Conservation (phyloP, 2,888 invertebrate species). For the Pyrgus malvae region DNA sequence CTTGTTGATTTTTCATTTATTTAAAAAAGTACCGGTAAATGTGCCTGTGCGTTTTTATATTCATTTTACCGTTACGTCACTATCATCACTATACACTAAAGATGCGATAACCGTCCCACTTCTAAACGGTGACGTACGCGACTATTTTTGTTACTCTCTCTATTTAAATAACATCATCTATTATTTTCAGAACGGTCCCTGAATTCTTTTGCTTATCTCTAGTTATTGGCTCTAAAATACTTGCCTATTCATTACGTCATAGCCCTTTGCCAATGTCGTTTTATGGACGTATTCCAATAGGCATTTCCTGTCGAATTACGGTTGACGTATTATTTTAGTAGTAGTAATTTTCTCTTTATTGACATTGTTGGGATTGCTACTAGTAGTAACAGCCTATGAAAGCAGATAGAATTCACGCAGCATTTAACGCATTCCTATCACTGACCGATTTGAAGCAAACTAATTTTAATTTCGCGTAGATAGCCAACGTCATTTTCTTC, state of each 20-base stretch:
- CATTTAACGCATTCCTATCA: slow-evolving; percentile 27
- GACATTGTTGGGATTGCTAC: too few species aligned
- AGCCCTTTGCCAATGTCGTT: slow-evolving; percentile 10
- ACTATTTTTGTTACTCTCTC: slow-evolving; percentile 67
- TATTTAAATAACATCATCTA: slow-evolving; percentile 68
- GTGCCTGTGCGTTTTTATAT: too few species aligned
- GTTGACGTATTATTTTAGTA: too few species aligned
- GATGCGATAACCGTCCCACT: slow-evolving; percentile 52
- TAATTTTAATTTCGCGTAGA: slow-evolving; percentile 68
- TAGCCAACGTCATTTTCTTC: slow-evolving; percentile 63
- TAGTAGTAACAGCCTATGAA: too few species aligned
- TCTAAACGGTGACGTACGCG: slow-evolving; percentile 57
- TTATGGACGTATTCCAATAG: slow-evolving; percentile 3
- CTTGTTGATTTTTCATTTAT: too few species aligned
- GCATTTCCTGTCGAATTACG: background rate
- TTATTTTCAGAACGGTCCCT: slow-evolving; percentile 66
- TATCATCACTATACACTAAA: slow-evolving; percentile 38
- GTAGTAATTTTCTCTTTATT: background rate
- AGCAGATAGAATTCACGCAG: background rate
- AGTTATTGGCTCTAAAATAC: slow-evolving; percentile 13
- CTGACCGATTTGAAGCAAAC: slow-evolving; percentile 55
- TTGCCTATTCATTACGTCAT: slow-evolving; percentile 18
- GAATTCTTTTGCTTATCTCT: slow-evolving; percentile 51
- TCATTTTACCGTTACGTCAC: slow-evolving; percentile 49
- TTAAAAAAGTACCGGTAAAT: too few species aligned